phyloP scores from a whole-genome alignment of 2,888 invertebrate species.

The Celastrina argiolus region DNA sequence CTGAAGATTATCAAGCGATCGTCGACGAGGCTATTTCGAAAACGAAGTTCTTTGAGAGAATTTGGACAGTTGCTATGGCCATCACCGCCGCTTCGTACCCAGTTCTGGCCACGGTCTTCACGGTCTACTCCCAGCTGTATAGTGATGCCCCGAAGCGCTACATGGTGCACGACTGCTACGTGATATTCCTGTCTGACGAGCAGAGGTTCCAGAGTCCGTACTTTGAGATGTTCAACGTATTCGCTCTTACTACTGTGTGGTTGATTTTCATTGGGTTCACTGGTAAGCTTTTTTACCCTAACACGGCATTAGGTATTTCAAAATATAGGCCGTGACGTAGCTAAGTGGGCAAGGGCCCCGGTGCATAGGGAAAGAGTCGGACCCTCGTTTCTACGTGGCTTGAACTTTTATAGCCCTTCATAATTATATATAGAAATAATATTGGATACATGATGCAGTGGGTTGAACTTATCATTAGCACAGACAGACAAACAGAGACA shows the following conservation, averaged over 20 bases:
- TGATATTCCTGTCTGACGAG: conserved; percentile 31
- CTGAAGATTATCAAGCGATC: conserved; percentile 28
- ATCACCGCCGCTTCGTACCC: conserved; percentile 29
- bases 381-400: too few species aligned
- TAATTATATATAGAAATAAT: too few species aligned
- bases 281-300: conserved; percentile 25
- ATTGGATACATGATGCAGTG: too few species aligned
- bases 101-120: conserved; percentile 28
- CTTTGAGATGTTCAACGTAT: conserved; percentile 32
- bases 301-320: conserved; percentile 20
- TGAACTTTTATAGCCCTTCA: too few species aligned
- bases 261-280: conserved; percentile 31
- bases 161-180: conserved; percentile 34
- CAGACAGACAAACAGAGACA: too few species aligned
- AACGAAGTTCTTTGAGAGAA: conserved; percentile 30
- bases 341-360: too few species aligned
- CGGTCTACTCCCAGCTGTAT: conserved; percentile 30
- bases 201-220: conserved; percentile 32
- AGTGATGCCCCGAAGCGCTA: conserved; percentile 33
- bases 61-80: conserved; percentile 30
- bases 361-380: too few species aligned
- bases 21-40: conserved; percentile 29
- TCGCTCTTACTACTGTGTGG: conserved; percentile 26
- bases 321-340: too few species aligned
- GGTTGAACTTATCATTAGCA: too few species aligned